Evolutionary conservation across 2,888 invertebrate species (phyloP), one percentile per base, ranked within the genome.

Genomic region (Lapara coniferarum): DNA sequence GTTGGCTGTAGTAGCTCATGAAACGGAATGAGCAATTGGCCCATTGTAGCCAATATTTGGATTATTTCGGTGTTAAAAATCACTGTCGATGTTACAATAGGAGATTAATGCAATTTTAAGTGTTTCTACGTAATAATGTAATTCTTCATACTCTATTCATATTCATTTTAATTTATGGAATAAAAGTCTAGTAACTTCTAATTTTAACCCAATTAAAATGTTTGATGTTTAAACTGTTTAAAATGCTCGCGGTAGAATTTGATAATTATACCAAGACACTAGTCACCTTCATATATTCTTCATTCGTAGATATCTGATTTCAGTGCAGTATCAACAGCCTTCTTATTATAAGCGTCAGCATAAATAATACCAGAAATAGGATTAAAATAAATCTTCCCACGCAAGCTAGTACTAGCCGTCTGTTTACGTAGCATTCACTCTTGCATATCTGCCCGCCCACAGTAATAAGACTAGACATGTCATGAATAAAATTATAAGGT

Each of bases 21-120:
- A 25, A 2, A 25, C 25, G 25, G 1, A 25, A 25, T 25, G 25
- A 25, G 25, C 25, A 25, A 25, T 25, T 25, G 25, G 97, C 75
- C 99, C 99, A 88, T 95, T 99, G 80, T 97, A 98, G 89, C 99
- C 99, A 37, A 99, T 99, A 98, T 98, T 97, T 97, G 93, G 96
- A 97, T 95, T 52, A n/a, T 51, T 51, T 19, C 37, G 37, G 5
- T 37, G 37, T 8, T 37, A 37, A 37, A 37, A 37, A 3, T 37
- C 37, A 37, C 37, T 7, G 37, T 8, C 37, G 37, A 37, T 37
- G 37, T 37, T 37, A 37, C 37, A 7, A 37, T 37, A 37, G 0
- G 37, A 2, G 37, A 37, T 37, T 37, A 1, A 37, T 37, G 4
- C 0, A 6, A 8, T 37, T 37, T 37, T 37, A 37, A 37, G 37